Percentiles rank a stretch among this genome's conserved stretches.
These are phyloP conservation scores for Lontra canadensis DNA, from an alignment of 2,113 vertebrate genomes.

Conservation along the genomic window DNA sequence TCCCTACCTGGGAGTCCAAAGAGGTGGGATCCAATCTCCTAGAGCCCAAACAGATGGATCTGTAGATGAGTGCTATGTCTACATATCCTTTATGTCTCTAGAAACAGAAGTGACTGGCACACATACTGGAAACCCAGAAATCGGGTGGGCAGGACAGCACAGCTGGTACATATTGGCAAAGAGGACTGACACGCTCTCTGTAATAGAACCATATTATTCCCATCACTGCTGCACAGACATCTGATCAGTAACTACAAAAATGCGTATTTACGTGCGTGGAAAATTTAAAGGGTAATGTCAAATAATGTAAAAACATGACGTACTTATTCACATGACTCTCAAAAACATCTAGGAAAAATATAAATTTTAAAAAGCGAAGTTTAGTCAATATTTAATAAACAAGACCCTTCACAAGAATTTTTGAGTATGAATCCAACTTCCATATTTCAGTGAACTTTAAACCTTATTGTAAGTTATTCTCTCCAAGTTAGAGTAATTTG, in stretches of 20 bases:
- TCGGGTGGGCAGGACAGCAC: background rate
- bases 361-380: constrained; percentile 44
- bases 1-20: background rate
- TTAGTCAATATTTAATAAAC: constrained; percentile 17
- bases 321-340: background rate
- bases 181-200: background rate
- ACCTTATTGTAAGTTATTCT: constrained; percentile 35
- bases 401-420: constrained; percentile 44
- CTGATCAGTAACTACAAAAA: background rate
- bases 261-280: background rate
- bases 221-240: background rate
- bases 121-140: background rate
- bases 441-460: constrained; percentile 43
- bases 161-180: background rate
- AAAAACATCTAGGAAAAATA: constrained; percentile 21
- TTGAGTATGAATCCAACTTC: constrained; percentile 31
- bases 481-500: background rate
- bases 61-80: background rate
- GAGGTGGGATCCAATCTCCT: background rate
- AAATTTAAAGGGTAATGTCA: background rate
- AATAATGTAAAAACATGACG: background rate
- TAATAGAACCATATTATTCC: background rate
- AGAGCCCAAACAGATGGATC: background rate
- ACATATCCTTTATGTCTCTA: background rate
- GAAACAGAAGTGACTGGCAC: background rate